A percentile compares a stretch with the other conserved stretches of the same genome.
These are phyloP conservation scores for Miltochrista miniata DNA, from an alignment of 2,888 invertebrate species.

Conservation along the genomic window DNA sequence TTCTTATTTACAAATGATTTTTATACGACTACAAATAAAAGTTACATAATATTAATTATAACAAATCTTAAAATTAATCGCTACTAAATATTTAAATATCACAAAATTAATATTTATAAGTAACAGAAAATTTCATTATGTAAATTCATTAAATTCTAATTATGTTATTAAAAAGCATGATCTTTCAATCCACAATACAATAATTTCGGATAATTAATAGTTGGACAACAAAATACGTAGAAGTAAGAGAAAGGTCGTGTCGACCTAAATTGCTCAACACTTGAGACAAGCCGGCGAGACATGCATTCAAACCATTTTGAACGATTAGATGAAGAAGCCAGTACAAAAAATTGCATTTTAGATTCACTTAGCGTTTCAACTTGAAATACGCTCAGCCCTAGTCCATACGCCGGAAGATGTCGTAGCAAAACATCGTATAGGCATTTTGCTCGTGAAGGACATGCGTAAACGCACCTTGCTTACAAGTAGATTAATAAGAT, in stretches of 20 bases:
- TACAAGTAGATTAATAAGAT: constrained; percentile 62
- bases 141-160: not conserved
- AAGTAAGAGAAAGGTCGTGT: constrained; percentile 43
- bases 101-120: constrained; percentile 2
- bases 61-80: not conserved
- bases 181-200: constrained; percentile 14
- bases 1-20: not conserved
- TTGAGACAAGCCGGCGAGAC: constrained; percentile 15
- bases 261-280: constrained; percentile 48
- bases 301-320: constrained; percentile 22
- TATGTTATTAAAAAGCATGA: constrained; percentile 6
- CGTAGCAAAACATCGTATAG: constrained; percentile 47
- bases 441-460: constrained; percentile 68
- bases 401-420: constrained; percentile 56
- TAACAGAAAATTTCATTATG: not conserved
- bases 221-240: constrained; percentile 19
- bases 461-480: constrained; percentile 59
- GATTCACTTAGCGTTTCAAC: constrained; percentile 49
- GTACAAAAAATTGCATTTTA: constrained; percentile 38
- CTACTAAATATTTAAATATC: not conserved
- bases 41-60: not conserved
- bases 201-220: constrained; percentile 24
- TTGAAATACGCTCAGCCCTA: constrained; percentile 41
- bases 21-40: not conserved
- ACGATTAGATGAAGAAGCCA: constrained; percentile 36